Base-by-base conservation (phyloP, 2,888 invertebrate species). In the Ashinkailepas kermadecensis region DNA sequence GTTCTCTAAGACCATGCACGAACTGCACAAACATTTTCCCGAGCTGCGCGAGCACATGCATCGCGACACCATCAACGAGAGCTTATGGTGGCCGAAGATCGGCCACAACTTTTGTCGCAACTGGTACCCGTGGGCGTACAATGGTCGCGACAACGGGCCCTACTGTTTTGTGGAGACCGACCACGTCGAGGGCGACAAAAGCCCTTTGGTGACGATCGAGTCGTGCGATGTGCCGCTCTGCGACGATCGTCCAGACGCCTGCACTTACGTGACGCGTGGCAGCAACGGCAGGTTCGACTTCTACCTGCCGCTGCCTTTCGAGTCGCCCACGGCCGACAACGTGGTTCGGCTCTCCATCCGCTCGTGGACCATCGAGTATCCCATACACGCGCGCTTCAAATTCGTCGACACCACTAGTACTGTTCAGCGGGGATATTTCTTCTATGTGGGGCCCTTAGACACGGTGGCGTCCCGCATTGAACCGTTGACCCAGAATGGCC, bases 171-270 rank as follows among this genome's bases (percentile, higher is more conserved):
- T 79, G 57, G 2, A 79, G 58, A 23, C 58, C 0, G 79, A 58
- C 15, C 11, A 57, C 57, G 79, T 58, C 8, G 12, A 23, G 7
- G 18, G 23, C 65, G 79, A n/a, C 1, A 18, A 57, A 1, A 6
- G 58, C 9, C 58, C 58, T 3, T 23, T 21, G 25, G 18, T 79
- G 8, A 79, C 58, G 2, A 58, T 79, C 0, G 79, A 79, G 25
- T 58, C 79, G 13, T 79, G 79, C n/a, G 79, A 79, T 13, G n/a
- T 79, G 13, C 79, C 79, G 13, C 58, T 79, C 79, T 79, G 79
- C 25, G 79, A 79, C 58, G 79, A 57, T 0, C 12, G 58, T 1
- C 79, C 79, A 6, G 25, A n/a, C 10, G 25, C 8, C 23, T 58
- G 59, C 58, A 79, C 79, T 1, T 79, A 58, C 58, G 23, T 79